Base-by-base conservation (phyloP, 2,888 invertebrate species). In the Meiosimyza platycephala region DNA sequence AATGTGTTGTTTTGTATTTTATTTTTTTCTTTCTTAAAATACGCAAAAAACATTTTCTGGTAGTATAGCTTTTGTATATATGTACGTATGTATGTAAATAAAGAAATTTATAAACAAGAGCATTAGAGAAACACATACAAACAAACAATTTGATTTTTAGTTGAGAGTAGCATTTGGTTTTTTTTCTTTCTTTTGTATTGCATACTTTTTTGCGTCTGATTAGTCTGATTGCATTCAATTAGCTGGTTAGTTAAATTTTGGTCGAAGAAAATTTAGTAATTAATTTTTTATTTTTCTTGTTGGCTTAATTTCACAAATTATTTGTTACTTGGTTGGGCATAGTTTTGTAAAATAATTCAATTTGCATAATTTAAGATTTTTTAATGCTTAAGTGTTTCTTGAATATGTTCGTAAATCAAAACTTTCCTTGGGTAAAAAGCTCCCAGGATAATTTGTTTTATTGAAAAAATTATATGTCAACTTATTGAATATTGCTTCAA, bases 211-310 rank as follows among this genome's bases (percentile, higher is more conserved):
- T 1, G 66, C 55, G 33, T 66, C 54, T 40, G 52, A 66, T 66
- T 66, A 66, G 18, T 66, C 51, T 33, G 55, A 67, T 22, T 69
- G 28, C 57, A 60, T 57, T 50, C 59, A 33, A 59, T 66, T 66
- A 66, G 66, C 33, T 40, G 40, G 9, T 15, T 52, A 54, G 22
- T 51, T 16, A n/a, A 40, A 22, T 18, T 60, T 40, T 9, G 40
- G 6, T 40, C 40, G 9, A 22, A 28, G 3, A 28, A 22, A 59
- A 59, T 59, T n/a, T 15, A 48, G 15, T 40, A 16, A 48, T 51
- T 51, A n/a, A n/a, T 18, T 64, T 64, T 22, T 22, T 22, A 22
- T 2, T 22, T 22, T 2, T 22, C 2, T 22, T 48, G 51, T n/a
- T n/a, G n/a, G n/a, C 18, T 16, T 15, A 33, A 11, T 4, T n/a